Conservation (phyloP, 64 coral and sea anemone genomes). For the Catalaphyllia jardinei region DNA sequence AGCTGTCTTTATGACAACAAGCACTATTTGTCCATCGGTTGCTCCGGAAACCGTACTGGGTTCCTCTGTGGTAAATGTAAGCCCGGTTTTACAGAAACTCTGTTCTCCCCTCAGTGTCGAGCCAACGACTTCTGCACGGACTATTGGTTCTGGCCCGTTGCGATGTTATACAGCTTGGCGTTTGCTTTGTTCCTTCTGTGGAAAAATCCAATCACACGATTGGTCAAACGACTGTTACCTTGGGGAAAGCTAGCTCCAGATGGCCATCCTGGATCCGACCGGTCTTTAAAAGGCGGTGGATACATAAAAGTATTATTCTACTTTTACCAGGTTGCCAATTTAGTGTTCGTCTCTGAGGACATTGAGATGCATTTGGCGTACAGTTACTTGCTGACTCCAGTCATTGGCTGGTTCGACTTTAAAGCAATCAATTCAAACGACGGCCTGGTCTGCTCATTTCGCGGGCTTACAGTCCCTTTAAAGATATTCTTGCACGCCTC, state of each 20-base stretch:
- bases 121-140: neutral
- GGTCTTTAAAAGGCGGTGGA: neutral
- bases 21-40: neutral
- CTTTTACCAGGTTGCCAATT: constrained; percentile 51
- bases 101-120: constrained; percentile 28
- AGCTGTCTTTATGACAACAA: constrained; percentile 18
- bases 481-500: constrained; percentile 34
- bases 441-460: constrained; percentile 19
- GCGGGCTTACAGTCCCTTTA: constrained; percentile 17
- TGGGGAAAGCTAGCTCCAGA: neutral
- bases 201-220: constrained; percentile 18
- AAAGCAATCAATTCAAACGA: neutral
- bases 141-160: constrained; percentile 46
- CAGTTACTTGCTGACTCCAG: neutral
- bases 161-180: neutral
- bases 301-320: constrained; percentile 59
- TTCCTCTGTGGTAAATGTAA: constrained; percentile 43
- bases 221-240: neutral
- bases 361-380: constrained; percentile 5
- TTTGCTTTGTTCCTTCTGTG: constrained; percentile 51
- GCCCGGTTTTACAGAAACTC: constrained; percentile 12
- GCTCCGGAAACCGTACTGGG: constrained; percentile 55
- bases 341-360: constrained; percentile 20
- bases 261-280: neutral
- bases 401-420: constrained; percentile 40